Conservation (phyloP, 1,140 invertebrate genomes). For the Macrotrachela quadricornifera region DNA sequence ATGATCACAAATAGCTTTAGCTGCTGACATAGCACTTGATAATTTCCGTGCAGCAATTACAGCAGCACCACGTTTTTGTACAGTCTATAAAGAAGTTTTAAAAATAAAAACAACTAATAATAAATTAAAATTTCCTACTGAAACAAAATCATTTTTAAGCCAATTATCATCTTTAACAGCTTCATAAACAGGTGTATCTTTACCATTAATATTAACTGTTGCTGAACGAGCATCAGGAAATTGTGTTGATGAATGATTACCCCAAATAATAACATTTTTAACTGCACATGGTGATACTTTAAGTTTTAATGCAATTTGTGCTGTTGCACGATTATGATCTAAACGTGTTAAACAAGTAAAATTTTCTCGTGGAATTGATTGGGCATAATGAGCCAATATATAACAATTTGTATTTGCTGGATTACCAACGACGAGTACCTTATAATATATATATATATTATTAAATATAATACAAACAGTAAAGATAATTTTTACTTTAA, state of each 20-base stretch:
- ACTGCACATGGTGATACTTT: constrained; percentile 47
- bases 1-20: constrained; percentile 91
- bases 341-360: constrained; percentile 93
- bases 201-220: constrained; percentile 27
- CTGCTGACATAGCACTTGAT: constrained; percentile 89
- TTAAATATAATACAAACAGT: constrained; percentile 45
- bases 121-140: constrained; percentile 12
- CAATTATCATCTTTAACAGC: constrained; percentile 58
- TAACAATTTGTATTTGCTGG: constrained; percentile 97
- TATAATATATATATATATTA: not conserved
- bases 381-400: constrained; percentile 72
- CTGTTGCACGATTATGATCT: constrained; percentile 84
- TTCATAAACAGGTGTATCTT: constrained; percentile 39
- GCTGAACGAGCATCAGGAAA: constrained; percentile 85
- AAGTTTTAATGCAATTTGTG: constrained; percentile 40
- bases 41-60: constrained; percentile 91
- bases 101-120: too few species aligned
- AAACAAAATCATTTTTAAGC: constrained; percentile 58
- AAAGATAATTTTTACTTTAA: constrained; percentile 81
- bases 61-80: constrained; percentile 87
- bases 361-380: constrained; percentile 82
- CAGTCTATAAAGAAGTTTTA: constrained; percentile 33
- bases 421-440: constrained; percentile 81
- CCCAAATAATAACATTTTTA: constrained; percentile 89
- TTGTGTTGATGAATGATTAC: constrained; percentile 95